Evolutionary conservation across 2,888 invertebrate species (phyloP).

Genomic region (Hypomecis atomaria): DNA sequence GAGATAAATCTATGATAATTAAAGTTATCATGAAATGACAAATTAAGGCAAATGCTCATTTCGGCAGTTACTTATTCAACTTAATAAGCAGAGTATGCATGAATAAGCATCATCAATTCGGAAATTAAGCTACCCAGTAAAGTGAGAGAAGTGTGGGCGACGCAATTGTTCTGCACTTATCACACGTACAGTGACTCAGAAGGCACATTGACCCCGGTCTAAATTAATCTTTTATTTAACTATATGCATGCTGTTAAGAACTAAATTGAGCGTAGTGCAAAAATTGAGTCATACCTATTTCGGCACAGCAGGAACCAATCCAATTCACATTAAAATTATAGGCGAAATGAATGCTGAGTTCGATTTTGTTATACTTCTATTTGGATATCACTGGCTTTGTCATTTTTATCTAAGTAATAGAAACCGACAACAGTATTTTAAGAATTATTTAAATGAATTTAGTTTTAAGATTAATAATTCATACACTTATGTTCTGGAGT

Average conservation of each 20-base stretch:
- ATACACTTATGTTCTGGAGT: too few species aligned
- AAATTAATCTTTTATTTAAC: slow-evolving; percentile 11
- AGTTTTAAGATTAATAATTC: too few species aligned
- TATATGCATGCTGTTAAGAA: slow-evolving; percentile 5
- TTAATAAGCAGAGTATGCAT: slow-evolving; percentile 1
- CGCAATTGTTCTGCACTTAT: slow-evolving; percentile 17
- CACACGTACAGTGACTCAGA: slow-evolving; percentile 18
- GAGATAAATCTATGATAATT: too few species aligned
- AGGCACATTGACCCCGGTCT: slow-evolving; percentile 21
- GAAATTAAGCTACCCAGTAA: slow-evolving; percentile 17
- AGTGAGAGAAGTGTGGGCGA: slow-evolving; percentile 30
- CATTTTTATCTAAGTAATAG: too few species aligned
- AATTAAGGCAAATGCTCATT: not conserved
- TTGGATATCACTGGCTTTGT: too few species aligned
- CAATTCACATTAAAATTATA: not conserved
- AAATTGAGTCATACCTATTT: too few species aligned
- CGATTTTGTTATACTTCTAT: too few species aligned
- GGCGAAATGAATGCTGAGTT: too few species aligned
- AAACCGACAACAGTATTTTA: too few species aligned
- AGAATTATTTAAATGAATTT: too few species aligned
- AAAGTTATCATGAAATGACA: slow-evolving; percentile 7
- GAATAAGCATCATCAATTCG: slow-evolving; percentile 19
- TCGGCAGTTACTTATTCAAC: slow-evolving; percentile 2
- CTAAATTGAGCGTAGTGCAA: not conserved
- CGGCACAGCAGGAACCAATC: not conserved